Conservation (phyloP, 2,113 vertebrate genomes). For the Syngnathus scovelli region DNA sequence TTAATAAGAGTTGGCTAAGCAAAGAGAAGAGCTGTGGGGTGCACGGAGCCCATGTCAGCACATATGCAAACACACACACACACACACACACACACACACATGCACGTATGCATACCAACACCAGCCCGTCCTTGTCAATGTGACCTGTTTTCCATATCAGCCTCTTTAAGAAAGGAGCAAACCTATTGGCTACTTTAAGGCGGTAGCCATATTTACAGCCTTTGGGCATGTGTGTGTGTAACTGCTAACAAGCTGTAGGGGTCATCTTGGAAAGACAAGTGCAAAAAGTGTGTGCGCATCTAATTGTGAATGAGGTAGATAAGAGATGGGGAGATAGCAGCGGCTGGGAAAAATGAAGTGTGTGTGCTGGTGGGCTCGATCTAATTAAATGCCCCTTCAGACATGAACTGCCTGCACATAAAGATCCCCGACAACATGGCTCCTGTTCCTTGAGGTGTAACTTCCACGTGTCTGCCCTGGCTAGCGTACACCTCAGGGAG, state of each 20-base stretch:
- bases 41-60: slow-evolving; percentile 66
- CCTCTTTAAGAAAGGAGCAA: slow-evolving; percentile 26
- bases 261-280: slow-evolving; percentile 27
- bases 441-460: neutral
- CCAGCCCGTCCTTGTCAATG: slow-evolving; percentile 30
- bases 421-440: slow-evolving; percentile 2
- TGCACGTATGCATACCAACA: neutral
- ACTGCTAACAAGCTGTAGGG: slow-evolving; percentile 22
- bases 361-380: slow-evolving; percentile 37
- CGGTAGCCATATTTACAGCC: slow-evolving; percentile 31
- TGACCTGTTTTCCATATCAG: slow-evolving; percentile 60
- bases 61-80: slow-evolving; percentile 43
- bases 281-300: slow-evolving; percentile 11
- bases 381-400: slow-evolving; percentile 56
- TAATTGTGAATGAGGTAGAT: slow-evolving; percentile 25
- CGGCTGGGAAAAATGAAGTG: neutral
- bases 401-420: slow-evolving; percentile 38
- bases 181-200: slow-evolving; percentile 30
- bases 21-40: slow-evolving; percentile 52
- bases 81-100: slow-evolving; percentile 3
- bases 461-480: slow-evolving; percentile 6
- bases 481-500: neutral
- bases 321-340: slow-evolving; percentile 33
- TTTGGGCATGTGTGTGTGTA: neutral
- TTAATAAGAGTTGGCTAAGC: slow-evolving; percentile 69